phyloP scores from a whole-genome alignment of 2,113 vertebrate genomes.

The Megaptera novaeangliae region DNA sequence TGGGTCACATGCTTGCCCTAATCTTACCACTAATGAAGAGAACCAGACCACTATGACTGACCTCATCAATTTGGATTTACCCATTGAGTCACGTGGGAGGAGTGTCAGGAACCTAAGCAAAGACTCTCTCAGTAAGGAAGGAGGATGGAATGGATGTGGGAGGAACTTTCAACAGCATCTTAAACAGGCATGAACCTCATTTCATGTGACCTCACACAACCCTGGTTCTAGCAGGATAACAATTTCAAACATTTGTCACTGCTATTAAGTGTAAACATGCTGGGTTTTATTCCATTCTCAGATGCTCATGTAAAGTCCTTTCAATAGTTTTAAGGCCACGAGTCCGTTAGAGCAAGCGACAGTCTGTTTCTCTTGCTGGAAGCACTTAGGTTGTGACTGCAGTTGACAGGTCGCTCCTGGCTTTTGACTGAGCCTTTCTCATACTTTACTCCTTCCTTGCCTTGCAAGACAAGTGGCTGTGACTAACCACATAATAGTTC shows the following conservation, averaged over 20 bases:
- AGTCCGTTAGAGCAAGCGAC: neutral
- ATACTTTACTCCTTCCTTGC: neutral
- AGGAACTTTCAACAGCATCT: accelerated
- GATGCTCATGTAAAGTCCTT: neutral
- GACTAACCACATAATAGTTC: neutral
- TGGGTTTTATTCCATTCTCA: neutral
- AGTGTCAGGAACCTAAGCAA: neutral
- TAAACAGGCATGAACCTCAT: neutral
- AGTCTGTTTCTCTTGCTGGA: no score
- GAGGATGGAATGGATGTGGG: neutral
- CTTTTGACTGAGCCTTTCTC: neutral
- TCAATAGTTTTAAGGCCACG: neutral
- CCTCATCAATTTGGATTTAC: neutral
- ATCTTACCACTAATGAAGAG: neutral
- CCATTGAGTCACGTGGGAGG: neutral
- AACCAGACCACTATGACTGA: neutral
- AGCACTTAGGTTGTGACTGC: no score
- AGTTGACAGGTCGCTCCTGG: accelerated
- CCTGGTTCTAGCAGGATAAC: neutral
- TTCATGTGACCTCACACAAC: neutral
- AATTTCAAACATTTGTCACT: neutral
- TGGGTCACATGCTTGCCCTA: neutral
- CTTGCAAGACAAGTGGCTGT: neutral
- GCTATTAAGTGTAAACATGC: neutral
- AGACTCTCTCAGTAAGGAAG: neutral